Evolutionary conservation across 2,797 vertebrate species (phyloP), one percentile per base, ranked within the genome.

Genomic region (Gadopsis marmoratus): DNA sequence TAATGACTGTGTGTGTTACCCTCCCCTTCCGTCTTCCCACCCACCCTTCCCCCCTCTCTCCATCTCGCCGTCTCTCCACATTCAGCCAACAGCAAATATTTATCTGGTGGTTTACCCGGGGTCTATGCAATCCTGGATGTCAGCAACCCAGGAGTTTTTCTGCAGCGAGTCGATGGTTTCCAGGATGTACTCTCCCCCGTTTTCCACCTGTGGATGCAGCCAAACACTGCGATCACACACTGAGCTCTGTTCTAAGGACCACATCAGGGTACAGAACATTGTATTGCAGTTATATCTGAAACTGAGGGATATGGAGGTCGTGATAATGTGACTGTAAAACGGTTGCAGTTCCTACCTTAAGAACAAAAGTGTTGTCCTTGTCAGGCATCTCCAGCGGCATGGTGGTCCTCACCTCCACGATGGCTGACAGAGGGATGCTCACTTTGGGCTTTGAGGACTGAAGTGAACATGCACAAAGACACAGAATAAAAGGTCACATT

Each of bases 321-420:
- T 61, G 61, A 55, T 19, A 16, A 41, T 8, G 47, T 14, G 45
- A 14, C 13, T 12, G 21, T 47, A 5, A 13, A 59, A 47, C 4
- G 47, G 50, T 37, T 58, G 23, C 29, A 53, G 61, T 14, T 48
- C 78, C 74, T 92, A 99, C 98, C 97, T 99, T 99, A 1, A 99
- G 95, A 72, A 99, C 98, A 0, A 99, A 99, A 0, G 98, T 99
- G 93, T 99, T 99, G 95, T 99, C 98, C 83, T 97, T 99, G 94
- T 99, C 98, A 0, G 98, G 98, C 98, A 99, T 99, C 94, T 99
- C 98, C 92, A 99, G 92, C 0, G 98, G 98, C 97, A 99, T 99
- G 67, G 98, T 99, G 84, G 98, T 99, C 86, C 98, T 96, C 74
- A 99, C 98, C 94, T 99, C 98, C 29, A 98, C 96, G 58, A 99